Conservation (phyloP, 2,888 invertebrate species). For the Drosophila parthenogenetica region DNA sequence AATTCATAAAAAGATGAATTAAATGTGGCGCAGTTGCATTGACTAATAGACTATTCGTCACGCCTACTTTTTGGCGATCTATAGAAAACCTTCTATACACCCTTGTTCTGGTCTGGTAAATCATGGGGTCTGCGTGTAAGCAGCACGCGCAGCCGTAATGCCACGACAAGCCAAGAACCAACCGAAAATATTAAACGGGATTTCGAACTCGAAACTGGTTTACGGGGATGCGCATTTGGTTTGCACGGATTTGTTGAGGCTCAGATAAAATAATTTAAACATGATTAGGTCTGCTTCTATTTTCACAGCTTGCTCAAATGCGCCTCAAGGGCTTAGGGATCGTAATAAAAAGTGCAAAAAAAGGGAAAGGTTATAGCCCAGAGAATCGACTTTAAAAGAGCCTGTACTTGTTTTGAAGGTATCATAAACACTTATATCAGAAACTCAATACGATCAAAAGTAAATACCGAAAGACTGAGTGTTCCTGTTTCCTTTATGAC, state of each 20-base stretch:
- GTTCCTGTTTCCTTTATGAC: too few species aligned
- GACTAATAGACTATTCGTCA: conserved; percentile 82
- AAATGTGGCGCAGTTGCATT: conserved; percentile 66
- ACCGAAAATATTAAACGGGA: conserved; percentile 28
- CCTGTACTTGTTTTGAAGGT: too few species aligned
- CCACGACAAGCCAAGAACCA: too few species aligned
- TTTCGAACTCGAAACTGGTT: conserved; percentile 73
- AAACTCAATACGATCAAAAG: too few species aligned
- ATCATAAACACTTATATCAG: too few species aligned
- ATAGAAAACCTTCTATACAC: conserved; percentile 32
- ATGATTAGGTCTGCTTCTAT: conserved; percentile 84
- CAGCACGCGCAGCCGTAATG: conserved; percentile 74
- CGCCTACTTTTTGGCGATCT: conserved; percentile 76
- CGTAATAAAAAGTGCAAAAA: conserved; percentile 46
- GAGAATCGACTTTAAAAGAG: too few species aligned
- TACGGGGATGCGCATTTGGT: conserved; percentile 68
- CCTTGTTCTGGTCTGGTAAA: conserved; percentile 20
- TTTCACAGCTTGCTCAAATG: conserved; percentile 82
- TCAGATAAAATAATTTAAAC: conserved; percentile 84
- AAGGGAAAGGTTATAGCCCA: too few species aligned
- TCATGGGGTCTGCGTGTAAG: conserved; percentile 21
- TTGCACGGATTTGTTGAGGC: conserved; percentile 60
- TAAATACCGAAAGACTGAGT: too few species aligned
- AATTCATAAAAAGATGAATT: conserved; percentile 55
- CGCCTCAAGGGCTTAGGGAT: conserved; percentile 78